Conservation (phyloP, 2,888 invertebrate species). For the Helleia helle region DNA sequence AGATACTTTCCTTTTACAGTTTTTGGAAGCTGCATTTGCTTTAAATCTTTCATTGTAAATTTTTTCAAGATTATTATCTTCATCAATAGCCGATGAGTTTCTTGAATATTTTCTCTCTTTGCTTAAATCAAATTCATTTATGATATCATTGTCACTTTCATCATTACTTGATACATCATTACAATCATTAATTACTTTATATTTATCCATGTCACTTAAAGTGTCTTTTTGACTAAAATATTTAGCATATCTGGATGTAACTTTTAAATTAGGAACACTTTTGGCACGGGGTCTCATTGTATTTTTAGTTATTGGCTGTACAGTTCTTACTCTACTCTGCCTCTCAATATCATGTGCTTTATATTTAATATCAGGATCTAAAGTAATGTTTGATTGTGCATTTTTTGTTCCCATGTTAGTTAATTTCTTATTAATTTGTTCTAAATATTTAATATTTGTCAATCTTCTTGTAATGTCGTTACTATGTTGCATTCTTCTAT, state of each 20-base stretch:
- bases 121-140: conserved; percentile 20
- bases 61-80: conserved; percentile 53
- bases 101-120: conserved; percentile 27
- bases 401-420: conserved; percentile 43
- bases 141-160: conserved; percentile 26
- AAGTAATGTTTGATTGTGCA: conserved; percentile 34
- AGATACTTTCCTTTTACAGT: neutral
- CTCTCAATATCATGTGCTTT: conserved; percentile 58
- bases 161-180: conserved; percentile 20
- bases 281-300: conserved; percentile 48
- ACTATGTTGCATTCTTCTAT: conserved; percentile 75
- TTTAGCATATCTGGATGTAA: conserved; percentile 64
- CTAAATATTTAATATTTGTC: conserved; percentile 82
- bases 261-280: conserved; percentile 66
- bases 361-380: conserved; percentile 46
- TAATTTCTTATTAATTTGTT: conserved; percentile 80
- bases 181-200: conserved; percentile 27
- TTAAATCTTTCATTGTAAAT: conserved; percentile 53
- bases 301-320: conserved; percentile 26
- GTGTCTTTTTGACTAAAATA: conserved; percentile 64
- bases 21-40: conserved; percentile 26
- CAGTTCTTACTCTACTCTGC: conserved; percentile 42
- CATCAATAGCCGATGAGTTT: conserved; percentile 23
- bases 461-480: conserved; percentile 71
- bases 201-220: conserved; percentile 40